Evolutionary conservation across 2,888 invertebrate genomes (phyloP), one percentile per base, ranked within the genome.

Genomic region (Cheilosia impressa): DNA sequence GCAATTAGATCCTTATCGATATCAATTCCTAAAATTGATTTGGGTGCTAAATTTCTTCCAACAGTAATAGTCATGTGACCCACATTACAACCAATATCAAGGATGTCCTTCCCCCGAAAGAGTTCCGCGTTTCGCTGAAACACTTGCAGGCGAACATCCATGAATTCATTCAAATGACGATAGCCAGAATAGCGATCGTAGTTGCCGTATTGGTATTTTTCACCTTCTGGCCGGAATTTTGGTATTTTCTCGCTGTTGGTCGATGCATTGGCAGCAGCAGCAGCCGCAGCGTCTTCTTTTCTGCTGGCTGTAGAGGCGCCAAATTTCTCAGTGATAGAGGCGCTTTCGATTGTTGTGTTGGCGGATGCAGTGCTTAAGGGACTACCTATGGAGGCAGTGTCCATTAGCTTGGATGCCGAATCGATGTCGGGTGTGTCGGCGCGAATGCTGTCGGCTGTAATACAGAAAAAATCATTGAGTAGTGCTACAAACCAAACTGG

Each of bases 71-170:
- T 98, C 88, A 99, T 95, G 91, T 98, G 97, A 1, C 99, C 99
- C 82, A 98, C 96, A 93, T 99, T 99, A 92, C 99, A 99, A 17
- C 99, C 99, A 90, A 99, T 96, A 91, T 99, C 99, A 87, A 99
- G 93, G 55, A 99, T 96, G 92, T 98, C 97, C 92, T 97, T 98
- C 87, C 96, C 96, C 87, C 95, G 94, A 91, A 99, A 98, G 90
- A 98, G 94, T 89, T 97, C 96, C 53, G 94, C 93, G 89, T 97
- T 95, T 90, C 95, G 94, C 79, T 94, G 94, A 89, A 99, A 96
- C 73, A 96, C 95, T 89, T 95, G 95, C 88, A 99, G 93, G 68
- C 99, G 94, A 55, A 96, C 94, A 92, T 99, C 99, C 90, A 95
- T 94, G 90, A 96, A 96, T 50, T 95, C 95, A 88, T 96, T 95